Evolutionary conservation across 2,888 invertebrate species (phyloP), one percentile per base, ranked within the genome.

Genomic region (Quadriops clusia): DNA sequence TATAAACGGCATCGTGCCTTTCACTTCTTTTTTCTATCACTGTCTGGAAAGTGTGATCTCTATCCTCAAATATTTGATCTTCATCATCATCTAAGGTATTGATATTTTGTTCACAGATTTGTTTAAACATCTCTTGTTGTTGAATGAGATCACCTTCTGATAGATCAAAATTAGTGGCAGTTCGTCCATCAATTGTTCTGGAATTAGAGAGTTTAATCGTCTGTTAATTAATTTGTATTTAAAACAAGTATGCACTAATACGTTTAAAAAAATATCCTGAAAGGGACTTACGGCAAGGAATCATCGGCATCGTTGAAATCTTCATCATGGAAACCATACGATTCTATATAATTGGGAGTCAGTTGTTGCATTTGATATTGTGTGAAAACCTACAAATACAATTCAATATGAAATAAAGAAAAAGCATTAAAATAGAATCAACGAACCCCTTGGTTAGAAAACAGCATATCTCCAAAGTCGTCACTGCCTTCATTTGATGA

Each of bases 331-430:
- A 69, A 73, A 30, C 70, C 73, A 50, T 71, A 75, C 40, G 66
- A 67, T 44, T 73, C 72, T 40, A 69, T 67, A 50, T 70, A 71
- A 42, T 65, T 67, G 36, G 70, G 64, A 14, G 70, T 67, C 58
- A 74, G 64, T 54, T 72, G 67, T 55, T 74, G 73, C 47, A 66
- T 65, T 60, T 74, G 72, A 56, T 71, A 75, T 47, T 70, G 68
- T 44, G 65, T 6, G 12, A 17, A 10, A 21, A 33, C 3, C 3
- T 20, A 33, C 12, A 7, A 32, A 17, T 27, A 15, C 2, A 22
- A 24, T 16, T 17, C 18, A 24, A n/a, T 17, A 18, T 23, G 17
- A 26, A 20, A 11, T 17, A 33, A 23, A 22, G 17, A 13, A 20
- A 15, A 8, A 7, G 6, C 9, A 14, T 29, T 23, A 14, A 24